Evolutionary conservation across 2,113 vertebrate genomes (phyloP).

Genomic region (Upupa epops): DNA sequence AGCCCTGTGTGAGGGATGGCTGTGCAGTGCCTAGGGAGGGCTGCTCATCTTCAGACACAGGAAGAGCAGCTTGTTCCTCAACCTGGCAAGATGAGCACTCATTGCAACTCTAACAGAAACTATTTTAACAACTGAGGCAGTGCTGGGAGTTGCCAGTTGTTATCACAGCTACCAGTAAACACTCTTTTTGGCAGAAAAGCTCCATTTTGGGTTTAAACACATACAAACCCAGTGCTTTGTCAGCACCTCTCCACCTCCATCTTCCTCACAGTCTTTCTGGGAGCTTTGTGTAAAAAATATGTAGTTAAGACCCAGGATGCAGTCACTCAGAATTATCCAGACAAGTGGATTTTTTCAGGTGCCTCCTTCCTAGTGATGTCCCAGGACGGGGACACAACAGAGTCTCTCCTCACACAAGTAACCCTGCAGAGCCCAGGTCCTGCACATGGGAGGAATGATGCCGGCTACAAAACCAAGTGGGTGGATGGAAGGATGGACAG

Average conservation of each 20-base stretch:
- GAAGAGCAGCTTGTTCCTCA: not conserved
- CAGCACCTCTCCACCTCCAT: rapidly evolving
- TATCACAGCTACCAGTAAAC: not conserved
- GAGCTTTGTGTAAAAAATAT: not conserved
- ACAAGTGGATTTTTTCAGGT: not conserved
- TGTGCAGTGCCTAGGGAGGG: rapidly evolving
- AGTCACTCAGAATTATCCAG: not conserved
- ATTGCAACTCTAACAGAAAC: not conserved
- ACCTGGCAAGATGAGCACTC: not conserved
- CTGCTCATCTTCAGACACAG: not conserved
- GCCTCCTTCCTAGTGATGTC: not conserved
- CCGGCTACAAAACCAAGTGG: rapidly evolving
- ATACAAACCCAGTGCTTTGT: not conserved
- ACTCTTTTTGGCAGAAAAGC: not conserved
- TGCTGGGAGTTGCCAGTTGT: not conserved
- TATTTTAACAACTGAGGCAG: not conserved
- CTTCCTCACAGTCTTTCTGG: not conserved
- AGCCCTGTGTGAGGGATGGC: not conserved
- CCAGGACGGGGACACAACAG: not conserved
- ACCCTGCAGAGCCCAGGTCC: not conserved
- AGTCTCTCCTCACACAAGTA: not conserved
- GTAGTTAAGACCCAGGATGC: not conserved
- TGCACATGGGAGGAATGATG: not conserved
- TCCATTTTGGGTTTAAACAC: not conserved
- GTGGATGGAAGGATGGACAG: too few species aligned